Base-by-base conservation (phyloP, 2,113 vertebrate species). In the Anoura caudifer region DNA sequence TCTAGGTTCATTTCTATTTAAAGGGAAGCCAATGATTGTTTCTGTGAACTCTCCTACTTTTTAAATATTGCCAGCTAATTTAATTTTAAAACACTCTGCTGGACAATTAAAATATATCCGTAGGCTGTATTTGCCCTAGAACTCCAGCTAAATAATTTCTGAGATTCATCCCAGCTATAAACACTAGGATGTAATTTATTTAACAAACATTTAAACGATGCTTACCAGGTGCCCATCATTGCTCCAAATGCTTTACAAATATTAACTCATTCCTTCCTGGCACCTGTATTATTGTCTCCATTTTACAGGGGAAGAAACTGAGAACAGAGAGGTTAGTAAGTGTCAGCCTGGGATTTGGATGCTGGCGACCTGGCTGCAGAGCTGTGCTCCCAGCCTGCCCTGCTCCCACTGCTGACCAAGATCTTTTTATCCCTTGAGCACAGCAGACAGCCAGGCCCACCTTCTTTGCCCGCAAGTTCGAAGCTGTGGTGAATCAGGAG, bases 381-480 rank as follows among this genome's bases (percentile, higher is more conserved):
- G 73, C 45, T 45, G 4, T 11, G 73, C 73, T 19, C 73, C 45
- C 0, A 24, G n/a, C 63, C 33, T 11, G 10, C 17, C 31, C 10
- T 7, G 3, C 11, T 20, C n/a, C 20, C 28, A 72, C 2, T 26
- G 54, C 61, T 93, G 22, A 95, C 17, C 1, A 2, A 1, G 4
- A 12, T 92, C 38, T 80, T 43, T 52, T 47, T 90, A 12, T 95
- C 94, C 72, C 9, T 0, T n/a, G 97, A 97, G 97, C 59, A 33
- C 98, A 99, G 99, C 99, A 99, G 99, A 99, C 99, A 0, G 98
- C 99, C 87, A 98, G 99, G 90, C 99, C 99, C 4, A 99, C 99
- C 15, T 99, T 99, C 98, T 99, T 99, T 24, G 99, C 99, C 41
- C 99, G 99, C 81, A 99, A 99, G 98, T 99, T 99, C 31, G 99